phyloP scores from a whole-genome alignment of 2,888 invertebrate species.

The Hecatera dysodea region DNA sequence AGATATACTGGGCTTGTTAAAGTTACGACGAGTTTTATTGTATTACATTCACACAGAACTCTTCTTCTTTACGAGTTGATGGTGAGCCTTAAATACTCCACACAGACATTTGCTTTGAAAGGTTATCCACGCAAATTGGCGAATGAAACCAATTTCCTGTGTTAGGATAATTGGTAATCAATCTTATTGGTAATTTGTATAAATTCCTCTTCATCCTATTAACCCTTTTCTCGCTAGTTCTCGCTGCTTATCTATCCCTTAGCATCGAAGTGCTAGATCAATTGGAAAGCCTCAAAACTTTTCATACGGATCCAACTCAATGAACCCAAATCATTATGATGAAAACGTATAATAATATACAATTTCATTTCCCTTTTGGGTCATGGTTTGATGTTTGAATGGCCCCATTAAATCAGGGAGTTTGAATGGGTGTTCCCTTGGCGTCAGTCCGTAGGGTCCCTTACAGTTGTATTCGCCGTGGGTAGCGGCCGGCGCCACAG shows the following conservation, averaged over 20 bases:
- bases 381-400: slow-evolving; percentile 63
- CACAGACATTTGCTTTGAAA: background rate
- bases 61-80: too few species aligned
- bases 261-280: slow-evolving; percentile 12
- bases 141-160: background rate
- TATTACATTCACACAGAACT: slow-evolving; percentile 29
- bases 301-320: slow-evolving; percentile 30
- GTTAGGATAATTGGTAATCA: slow-evolving; percentile 3
- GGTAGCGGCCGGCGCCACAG: slow-evolving; percentile 74
- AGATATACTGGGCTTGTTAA: slow-evolving; percentile 54
- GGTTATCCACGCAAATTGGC: slow-evolving; percentile 1
- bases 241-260: background rate
- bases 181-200: background rate
- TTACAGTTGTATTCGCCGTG: slow-evolving; percentile 66
- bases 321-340: slow-evolving; percentile 49
- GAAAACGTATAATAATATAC: slow-evolving; percentile 49
- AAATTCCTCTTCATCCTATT: background rate
- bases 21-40: slow-evolving; percentile 34
- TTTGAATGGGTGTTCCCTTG: slow-evolving; percentile 66
- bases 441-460: slow-evolving; percentile 51
- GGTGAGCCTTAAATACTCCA: too few species aligned
- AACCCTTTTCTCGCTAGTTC: background rate
- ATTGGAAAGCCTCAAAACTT: slow-evolving; percentile 24
- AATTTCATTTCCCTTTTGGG: slow-evolving; percentile 54
- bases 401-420: slow-evolving; percentile 67